Conservation (phyloP, 1,140 invertebrate genomes). For the Triops cancriformis region DNA sequence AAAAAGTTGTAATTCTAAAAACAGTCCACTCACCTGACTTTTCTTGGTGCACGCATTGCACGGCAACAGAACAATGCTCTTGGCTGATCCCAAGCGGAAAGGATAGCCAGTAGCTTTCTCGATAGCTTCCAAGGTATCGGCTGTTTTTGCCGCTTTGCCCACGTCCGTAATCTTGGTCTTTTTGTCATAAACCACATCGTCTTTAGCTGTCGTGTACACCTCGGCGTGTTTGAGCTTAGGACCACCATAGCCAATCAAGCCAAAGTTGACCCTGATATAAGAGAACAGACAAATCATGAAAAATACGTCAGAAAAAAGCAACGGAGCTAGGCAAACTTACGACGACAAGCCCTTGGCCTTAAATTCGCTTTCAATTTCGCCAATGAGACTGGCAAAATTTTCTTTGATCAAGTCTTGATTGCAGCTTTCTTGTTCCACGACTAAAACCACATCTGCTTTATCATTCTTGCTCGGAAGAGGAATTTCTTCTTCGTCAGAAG, state of each 20-base stretch:
- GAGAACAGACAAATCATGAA: slow-evolving; percentile 17
- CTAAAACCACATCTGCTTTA: slow-evolving; percentile 60
- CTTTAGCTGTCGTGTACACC: slow-evolving; percentile 45
- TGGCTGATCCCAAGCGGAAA: slow-evolving; percentile 51
- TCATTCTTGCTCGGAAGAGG: slow-evolving; percentile 56
- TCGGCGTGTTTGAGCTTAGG: slow-evolving; percentile 44
- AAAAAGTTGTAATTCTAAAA: not conserved
- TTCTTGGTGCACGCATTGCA: not conserved
- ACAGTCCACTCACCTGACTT: not conserved
- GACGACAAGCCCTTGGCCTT: slow-evolving; percentile 41
- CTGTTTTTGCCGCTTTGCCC: not conserved
- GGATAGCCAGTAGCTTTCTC: slow-evolving; percentile 49
- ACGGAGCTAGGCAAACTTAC: slow-evolving; percentile 21
- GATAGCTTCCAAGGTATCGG: slow-evolving; percentile 39
- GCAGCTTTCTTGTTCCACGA: slow-evolving; percentile 50
- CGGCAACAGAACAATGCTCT: slow-evolving; percentile 30
- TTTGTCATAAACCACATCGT: slow-evolving; percentile 46
- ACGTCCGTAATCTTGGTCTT: slow-evolving; percentile 44
- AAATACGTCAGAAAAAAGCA: not conserved
- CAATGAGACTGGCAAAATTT: slow-evolving; percentile 40
- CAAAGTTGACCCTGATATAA: slow-evolving; percentile 44
- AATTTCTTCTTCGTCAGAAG: slow-evolving; percentile 50
- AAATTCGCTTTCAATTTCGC: slow-evolving; percentile 42
- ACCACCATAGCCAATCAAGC: slow-evolving; percentile 49
- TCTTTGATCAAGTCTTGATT: slow-evolving; percentile 46